Evolutionary conservation across 2,113 vertebrate species (phyloP).

Genomic region (Anthoscopus minutus): DNA sequence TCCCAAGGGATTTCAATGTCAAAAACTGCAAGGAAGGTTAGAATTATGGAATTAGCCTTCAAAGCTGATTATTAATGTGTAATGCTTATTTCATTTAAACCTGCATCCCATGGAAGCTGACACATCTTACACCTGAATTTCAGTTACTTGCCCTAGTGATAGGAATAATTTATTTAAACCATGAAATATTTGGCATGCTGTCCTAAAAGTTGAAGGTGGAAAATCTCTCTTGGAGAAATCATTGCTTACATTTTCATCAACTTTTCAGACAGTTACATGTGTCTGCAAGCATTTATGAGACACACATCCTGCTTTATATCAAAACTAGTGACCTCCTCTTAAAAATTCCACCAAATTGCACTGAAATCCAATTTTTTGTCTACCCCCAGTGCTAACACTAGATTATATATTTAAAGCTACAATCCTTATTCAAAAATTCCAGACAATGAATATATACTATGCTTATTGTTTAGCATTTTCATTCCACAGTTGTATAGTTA

Average conservation of each 20-base stretch:
- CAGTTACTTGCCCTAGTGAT: background rate
- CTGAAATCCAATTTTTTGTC: slow-evolving; percentile 25
- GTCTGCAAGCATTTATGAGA: slow-evolving; percentile 15
- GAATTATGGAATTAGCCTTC: slow-evolving; percentile 27
- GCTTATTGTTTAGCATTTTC: background rate
- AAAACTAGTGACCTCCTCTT: background rate
- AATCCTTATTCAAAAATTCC: slow-evolving; percentile 29
- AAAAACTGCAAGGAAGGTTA: background rate
- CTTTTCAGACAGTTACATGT: background rate
- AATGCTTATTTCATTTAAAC: slow-evolving; percentile 19
- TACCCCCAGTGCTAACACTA: background rate
- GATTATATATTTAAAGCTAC: slow-evolving; percentile 44
- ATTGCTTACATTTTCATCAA: slow-evolving; percentile 21
- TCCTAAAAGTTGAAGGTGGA: background rate
- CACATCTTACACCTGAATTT: slow-evolving; percentile 9
- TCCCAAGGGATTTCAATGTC: slow-evolving; percentile 16
- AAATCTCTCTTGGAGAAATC: background rate
- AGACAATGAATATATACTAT: background rate
- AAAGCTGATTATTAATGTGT: slow-evolving; percentile 36
- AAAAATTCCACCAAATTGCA: background rate
- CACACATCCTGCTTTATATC: slow-evolving; percentile 12
- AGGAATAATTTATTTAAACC: background rate
- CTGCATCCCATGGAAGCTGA: background rate
- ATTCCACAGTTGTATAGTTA: background rate
- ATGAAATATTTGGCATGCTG: background rate